Evolutionary conservation across 2,113 vertebrate species (phyloP).

Genomic region (Syrmaticus mikado): DNA sequence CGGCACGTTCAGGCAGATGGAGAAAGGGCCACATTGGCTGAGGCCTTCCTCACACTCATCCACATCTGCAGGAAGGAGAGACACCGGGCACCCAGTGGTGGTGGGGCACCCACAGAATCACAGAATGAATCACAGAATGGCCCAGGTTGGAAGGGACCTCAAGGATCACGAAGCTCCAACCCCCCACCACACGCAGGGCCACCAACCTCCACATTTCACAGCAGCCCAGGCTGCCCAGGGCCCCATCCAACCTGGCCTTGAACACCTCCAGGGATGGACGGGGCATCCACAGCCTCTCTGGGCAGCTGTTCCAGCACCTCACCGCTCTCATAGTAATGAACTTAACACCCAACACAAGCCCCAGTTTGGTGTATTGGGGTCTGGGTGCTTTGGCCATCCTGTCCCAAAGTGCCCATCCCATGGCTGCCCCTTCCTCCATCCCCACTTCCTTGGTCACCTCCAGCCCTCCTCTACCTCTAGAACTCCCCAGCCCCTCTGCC

Average conservation of each 20-base stretch:
- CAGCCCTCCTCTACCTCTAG: background rate
- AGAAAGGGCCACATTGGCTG: constrained; percentile 80
- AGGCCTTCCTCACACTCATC: constrained; percentile 85
- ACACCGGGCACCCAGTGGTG: rapidly evolving
- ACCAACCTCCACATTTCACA: too few relatives aligned
- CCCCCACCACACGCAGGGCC: too few relatives aligned
- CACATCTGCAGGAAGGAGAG: constrained; percentile 76
- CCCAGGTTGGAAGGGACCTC: too few relatives aligned
- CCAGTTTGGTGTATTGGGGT: rapidly evolving
- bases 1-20: constrained; percentile 81
- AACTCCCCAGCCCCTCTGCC: background rate
- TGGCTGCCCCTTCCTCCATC: background rate
- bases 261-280: too few relatives aligned
- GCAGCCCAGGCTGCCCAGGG: too few relatives aligned
- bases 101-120: background rate
- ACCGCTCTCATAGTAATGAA: too few relatives aligned
- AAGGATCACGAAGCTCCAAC: too few relatives aligned
- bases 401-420: background rate
- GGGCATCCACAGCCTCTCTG: too few relatives aligned
- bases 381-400: background rate
- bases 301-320: too few relatives aligned
- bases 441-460: background rate
- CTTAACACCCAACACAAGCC: background rate
- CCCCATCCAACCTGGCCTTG: too few relatives aligned
- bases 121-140: too few relatives aligned